Conservation (phyloP, 2,888 invertebrate species). For the Eristalinus sepulchralis region DNA sequence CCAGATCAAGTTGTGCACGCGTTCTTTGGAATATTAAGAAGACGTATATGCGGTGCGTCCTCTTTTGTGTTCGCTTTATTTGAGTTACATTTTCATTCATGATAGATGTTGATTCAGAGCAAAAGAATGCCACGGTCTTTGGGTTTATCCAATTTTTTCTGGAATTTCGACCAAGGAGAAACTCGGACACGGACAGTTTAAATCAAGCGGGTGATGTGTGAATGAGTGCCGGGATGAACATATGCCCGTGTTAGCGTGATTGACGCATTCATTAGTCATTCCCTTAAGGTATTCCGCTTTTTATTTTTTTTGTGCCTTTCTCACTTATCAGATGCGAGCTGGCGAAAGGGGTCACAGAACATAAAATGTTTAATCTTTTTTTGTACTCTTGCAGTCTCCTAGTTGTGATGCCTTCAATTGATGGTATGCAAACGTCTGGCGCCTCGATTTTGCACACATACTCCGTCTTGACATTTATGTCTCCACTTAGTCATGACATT, state of each 20-base stretch:
- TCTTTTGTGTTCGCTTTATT: background rate
- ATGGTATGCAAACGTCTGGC: background rate
- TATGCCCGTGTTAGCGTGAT: background rate
- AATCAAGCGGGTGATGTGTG: background rate
- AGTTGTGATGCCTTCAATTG: background rate
- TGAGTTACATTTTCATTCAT: background rate
- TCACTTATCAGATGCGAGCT: background rate
- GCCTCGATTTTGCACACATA: background rate
- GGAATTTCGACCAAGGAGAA: background rate
- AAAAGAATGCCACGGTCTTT: background rate
- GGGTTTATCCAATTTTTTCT: background rate
- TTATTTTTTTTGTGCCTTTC: background rate
- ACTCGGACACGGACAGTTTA: background rate
- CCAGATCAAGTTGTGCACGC: background rate
- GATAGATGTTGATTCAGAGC: background rate
- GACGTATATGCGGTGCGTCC: background rate
- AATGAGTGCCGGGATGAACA: background rate
- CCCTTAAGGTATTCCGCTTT: background rate
- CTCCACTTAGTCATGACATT: background rate
- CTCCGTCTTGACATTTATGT: background rate
- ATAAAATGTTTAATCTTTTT: background rate
- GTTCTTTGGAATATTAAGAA: slow-evolving; percentile 20
- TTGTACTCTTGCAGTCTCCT: background rate
- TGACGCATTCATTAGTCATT: background rate
- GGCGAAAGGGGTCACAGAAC: background rate